Evolutionary conservation across 1,140 invertebrate genomes (phyloP), one percentile per base, ranked within the genome.

Genomic region (Ectropis grisescens): DNA sequence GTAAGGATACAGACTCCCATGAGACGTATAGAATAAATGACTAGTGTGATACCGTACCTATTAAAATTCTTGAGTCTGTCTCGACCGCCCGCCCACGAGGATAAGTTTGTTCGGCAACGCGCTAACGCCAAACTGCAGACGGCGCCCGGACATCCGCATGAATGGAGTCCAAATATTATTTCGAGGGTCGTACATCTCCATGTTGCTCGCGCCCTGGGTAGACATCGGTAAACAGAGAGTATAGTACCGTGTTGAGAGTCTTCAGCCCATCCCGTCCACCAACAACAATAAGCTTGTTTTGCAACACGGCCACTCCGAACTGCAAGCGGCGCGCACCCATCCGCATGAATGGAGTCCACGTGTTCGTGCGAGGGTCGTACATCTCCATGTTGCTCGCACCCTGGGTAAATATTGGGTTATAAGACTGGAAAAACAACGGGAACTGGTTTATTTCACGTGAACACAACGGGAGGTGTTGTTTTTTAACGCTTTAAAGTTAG

Each of bases 251-350:
- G 54, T 94, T 95, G 1, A 97, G 79, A 2, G 95, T 97, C 81
- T 96, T 97, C 2, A 97, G 85, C n/a, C 95, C 95, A 81, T 97
- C 95, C 36, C 95, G 85, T 5, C 95, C 96, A 12, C 95, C 95
- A 8, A 94, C 93, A 11, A 86, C 65, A 30, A 92, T 89, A 6
- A 95, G 81, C 70, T 93, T 93, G 32, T 91, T 91, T 43, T 93
- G 92, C 54, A 96, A 87, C 4, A 96, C 87, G 24, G 93, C 94
- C 4, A 95, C 93, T 2, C 94, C 94, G 82, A 96, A 97, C 74
- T 97, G 95, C 13, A 97, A 76, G 13, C 93, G 79, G 23, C 92
- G 84, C 1, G 91, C 90, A 43, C 87, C 92, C 91, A 96, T 93
- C 43, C 90, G 87, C 62, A 90, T 90, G 54, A 91, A 83, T 57